phyloP scores from a whole-genome alignment of 1,140 invertebrate species.

The Rhagoletis zephyria region DNA sequence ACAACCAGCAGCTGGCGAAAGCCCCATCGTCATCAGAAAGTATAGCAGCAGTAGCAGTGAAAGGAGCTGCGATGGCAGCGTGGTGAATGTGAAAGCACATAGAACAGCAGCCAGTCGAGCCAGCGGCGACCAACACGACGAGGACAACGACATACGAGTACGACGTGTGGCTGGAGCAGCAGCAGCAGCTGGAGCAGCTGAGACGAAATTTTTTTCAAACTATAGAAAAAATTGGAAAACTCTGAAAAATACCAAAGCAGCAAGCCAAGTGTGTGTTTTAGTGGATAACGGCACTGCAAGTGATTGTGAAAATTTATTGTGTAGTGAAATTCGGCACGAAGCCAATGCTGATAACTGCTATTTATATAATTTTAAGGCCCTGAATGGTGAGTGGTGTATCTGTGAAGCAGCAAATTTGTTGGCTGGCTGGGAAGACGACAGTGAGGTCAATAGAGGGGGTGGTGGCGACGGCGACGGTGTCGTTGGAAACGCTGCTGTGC shows the following conservation, averaged over 20 bases:
- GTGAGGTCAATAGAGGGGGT: neutral
- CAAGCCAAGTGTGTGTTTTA: neutral
- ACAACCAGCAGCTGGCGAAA: constrained; percentile 48
- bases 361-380: constrained; percentile 37
- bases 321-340: neutral
- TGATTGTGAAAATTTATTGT: constrained; percentile 27
- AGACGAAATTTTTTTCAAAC: neutral
- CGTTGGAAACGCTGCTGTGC: constrained; percentile 44
- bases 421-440: neutral
- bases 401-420: constrained; percentile 9
- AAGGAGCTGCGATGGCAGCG: constrained; percentile 47
- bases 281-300: neutral
- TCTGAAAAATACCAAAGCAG: neutral
- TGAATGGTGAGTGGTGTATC: constrained; percentile 42
- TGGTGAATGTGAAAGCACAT: constrained; percentile 37
- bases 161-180: constrained; percentile 51
- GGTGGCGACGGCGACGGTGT: neutral
- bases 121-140: constrained; percentile 22
- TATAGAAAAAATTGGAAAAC: constrained; percentile 17
- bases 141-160: constrained; percentile 54
- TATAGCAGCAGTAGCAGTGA: constrained; percentile 53
- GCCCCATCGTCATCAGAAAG: constrained; percentile 33
- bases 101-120: neutral
- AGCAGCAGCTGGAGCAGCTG: constrained; percentile 54
- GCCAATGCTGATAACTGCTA: constrained; percentile 1